Base-by-base conservation (phyloP, 2,888 invertebrate species). In the Proisotoma minuta region DNA sequence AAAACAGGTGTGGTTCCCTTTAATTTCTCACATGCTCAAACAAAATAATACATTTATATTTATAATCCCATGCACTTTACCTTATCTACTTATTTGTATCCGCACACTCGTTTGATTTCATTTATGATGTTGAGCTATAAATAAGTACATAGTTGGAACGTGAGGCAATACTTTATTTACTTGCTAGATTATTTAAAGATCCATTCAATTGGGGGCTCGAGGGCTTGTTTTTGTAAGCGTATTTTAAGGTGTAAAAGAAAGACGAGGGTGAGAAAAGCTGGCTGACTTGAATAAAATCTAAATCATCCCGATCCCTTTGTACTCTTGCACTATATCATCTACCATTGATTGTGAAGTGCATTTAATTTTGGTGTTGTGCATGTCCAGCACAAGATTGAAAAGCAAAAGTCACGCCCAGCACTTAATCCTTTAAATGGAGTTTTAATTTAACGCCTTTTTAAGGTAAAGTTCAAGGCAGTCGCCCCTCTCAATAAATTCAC, bases 121-220 rank as follows among this genome's bases (percentile, higher is more conserved):
- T 15, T 8, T 34, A 15, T 34, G 8, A 15, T 34, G 15, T 8
- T 18, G 43, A n/a, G 43, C 43, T 43, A 43, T 43, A 43, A 43
- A 43, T 43, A 43, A 43, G n/a, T n/a, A n/a, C n/a, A 43, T 43
- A 43, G 43, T 43, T 43, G 43, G 20, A 43, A 43, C 43, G 43
- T 43, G 43, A 43, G 43, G 43, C 20, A 43, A 43, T 43, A 43
- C 43, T 43, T 43, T 20, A 43, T 43, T 34, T 34, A n/a, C n/a
- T n/a, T n/a, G n/a, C n/a, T n/a, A n/a, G n/a, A n/a, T n/a, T n/a
- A n/a, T n/a, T n/a, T n/a, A n/a, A n/a, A n/a, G n/a, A n/a, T n/a
- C n/a, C n/a, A n/a, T n/a, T n/a, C n/a, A n/a, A n/a, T n/a, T n/a
- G n/a, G n/a, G n/a, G n/a, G n/a, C n/a, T n/a, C n/a, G n/a, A n/a